Evolutionary conservation across 2,113 vertebrate species (phyloP).

Genomic region (Chrysochloris asiatica): DNA sequence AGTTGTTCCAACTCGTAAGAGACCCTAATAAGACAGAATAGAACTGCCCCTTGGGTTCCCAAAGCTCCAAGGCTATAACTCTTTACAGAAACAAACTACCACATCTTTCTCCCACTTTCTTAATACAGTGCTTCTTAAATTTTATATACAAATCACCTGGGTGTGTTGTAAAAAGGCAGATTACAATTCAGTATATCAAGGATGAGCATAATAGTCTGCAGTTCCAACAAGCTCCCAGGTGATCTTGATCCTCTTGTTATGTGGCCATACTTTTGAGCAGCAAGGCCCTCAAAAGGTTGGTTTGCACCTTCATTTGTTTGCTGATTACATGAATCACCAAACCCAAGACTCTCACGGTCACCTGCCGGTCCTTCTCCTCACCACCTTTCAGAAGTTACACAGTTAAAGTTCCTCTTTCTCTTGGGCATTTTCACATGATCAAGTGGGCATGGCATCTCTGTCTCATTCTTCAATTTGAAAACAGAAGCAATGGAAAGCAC

Average conservation of each 20-base stretch:
- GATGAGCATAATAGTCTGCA: background rate
- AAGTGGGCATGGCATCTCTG: background rate
- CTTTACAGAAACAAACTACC: too few species aligned
- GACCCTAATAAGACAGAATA: too few species aligned
- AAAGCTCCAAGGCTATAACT: too few species aligned
- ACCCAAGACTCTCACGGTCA: background rate
- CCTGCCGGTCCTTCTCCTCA: background rate
- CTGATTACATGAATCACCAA: background rate
- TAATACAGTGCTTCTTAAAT: background rate
- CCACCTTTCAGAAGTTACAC: background rate
- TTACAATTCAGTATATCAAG: background rate
- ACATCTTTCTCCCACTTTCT: background rate
- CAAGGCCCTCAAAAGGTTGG: background rate
- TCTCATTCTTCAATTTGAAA: constrained; percentile 44
- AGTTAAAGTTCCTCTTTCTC: background rate
- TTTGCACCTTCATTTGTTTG: background rate
- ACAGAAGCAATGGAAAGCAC: background rate
- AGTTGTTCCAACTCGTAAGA: too few species aligned
- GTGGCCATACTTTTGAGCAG: background rate
- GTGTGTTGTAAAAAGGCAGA: background rate
- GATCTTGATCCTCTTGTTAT: background rate
- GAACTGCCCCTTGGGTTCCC: too few species aligned
- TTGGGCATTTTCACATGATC: constrained; percentile 1
- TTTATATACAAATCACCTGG: background rate
- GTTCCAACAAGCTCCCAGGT: background rate